Base-by-base conservation (phyloP, 92 coral and sea anemone species). In the Muricea muricata region DNA sequence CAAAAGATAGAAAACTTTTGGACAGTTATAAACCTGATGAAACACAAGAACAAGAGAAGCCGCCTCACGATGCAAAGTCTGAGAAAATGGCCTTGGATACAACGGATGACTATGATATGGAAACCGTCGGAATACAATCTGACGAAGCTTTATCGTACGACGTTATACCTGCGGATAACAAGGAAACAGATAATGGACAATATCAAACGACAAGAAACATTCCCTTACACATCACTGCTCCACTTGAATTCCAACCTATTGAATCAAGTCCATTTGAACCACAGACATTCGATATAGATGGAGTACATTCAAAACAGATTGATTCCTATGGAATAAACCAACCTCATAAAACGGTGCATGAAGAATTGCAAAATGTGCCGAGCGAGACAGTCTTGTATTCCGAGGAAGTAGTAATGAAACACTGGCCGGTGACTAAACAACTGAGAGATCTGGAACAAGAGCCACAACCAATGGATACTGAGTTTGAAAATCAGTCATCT, bases 361-460 rank as follows among this genome's bases (percentile, higher is more conserved):
- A 60, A 7, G 25, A 57, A 2, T n/a, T 57, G 4, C 4, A 57
- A 24, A 10, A 14, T 3, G 37, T 29, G 3, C 39, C 39, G 37
- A 63, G 9, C 14, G 70, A 7, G 30, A 63, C 28, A 28, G 35
- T 63, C 18, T 28, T n/a, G 30, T 29, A 63, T 30, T 7, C 12
- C n/a, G 35, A 63, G 15, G n/a, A 29, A 63, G 30, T 63, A 15
- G 4, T 17, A 63, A 6, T 28, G n/a, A 7, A 30, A 63, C 37
- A 26, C 28, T 10, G 11, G 6, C 70, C 70, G 18, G 37, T 28
- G n/a, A n/a, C n/a, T n/a, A n/a, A n/a, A n/a, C n/a, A n/a, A n/a
- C n/a, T n/a, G n/a, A n/a, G n/a, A n/a, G 65, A 57, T 57, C 65
- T 57, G 65, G 65, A 57, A 57, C 23, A 20, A 54, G 61, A 54